Base-by-base conservation (phyloP, 2,888 invertebrate genomes). In the Thymelicus sylvestris region DNA sequence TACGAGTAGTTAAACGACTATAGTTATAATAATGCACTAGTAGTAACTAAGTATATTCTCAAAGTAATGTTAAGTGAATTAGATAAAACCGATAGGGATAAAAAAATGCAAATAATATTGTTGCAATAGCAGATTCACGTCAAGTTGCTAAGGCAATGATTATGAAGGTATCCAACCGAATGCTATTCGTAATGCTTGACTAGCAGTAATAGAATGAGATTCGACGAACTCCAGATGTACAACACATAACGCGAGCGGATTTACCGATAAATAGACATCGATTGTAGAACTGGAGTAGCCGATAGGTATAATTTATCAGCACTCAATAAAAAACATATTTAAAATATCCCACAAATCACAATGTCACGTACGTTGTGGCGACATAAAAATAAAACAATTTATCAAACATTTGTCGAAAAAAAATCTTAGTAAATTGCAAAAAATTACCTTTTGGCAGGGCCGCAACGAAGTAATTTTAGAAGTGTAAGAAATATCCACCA, bases 391-490 rank as follows among this genome's bases (percentile, higher is more conserved):
- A 47, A 7, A 44, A 63, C 31, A 7, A 7, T 15, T 15, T 10
- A 64, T n/a, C 15, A 38, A 10, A 55, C 8, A 12, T 55, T 50
- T 15, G 19, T 41, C 7, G 13, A 15, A 63, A 65, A 65, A 41
- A 19, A 41, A 19, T 47, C 15, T 39, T 19, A 19, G 39, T 55
- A 47, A 60, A 48, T 50, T 6, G 79, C 82, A 82, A 80, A 80
- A 86, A 84, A 83, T 81, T 87, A 90, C 91, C 91, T 91, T 90
- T 87, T 89, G 87, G 87, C 89, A 86, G 85, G 80, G 81, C 80
- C 77, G 86, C 82, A 82, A 83, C 83, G 82, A 84, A 80, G 84
- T 87, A 88, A 90, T 91, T 88, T 88, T 90, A 87, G 86, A 79
- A 66, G 82, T 80, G 74, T 81, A 80, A 79, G 79, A 85, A 85